Percentiles rank a stretch among this genome's conserved stretches.
Evolutionary conservation across 2,797 vertebrate species (phyloP).

Genomic region (Fistularia tabacaria): DNA sequence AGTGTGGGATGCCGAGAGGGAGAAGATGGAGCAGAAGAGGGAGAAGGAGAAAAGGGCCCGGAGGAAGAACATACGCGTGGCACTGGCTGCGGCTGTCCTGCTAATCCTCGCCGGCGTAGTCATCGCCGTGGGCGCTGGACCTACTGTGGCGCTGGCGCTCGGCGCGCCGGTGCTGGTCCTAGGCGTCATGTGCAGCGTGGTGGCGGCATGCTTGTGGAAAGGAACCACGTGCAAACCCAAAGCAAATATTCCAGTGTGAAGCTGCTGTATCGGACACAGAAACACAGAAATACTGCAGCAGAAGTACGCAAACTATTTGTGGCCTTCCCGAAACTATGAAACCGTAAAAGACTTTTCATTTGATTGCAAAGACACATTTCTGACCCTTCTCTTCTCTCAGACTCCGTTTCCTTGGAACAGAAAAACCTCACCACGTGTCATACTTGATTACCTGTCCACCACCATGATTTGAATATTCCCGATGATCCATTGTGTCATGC

Average conservation of each 20-base stretch:
- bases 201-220: slow-evolving; percentile 62
- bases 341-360: no score
- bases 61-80: slow-evolving; percentile 51
- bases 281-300: background rate
- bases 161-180: slow-evolving; percentile 60
- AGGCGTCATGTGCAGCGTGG: slow-evolving; percentile 53
- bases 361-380: no score
- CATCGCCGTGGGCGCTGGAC: slow-evolving; percentile 60
- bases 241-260: slow-evolving; percentile 27
- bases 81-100: slow-evolving; percentile 45
- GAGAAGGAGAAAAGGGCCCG: slow-evolving; percentile 45
- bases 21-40: slow-evolving; percentile 45
- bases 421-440: no score
- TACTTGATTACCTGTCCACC: no score
- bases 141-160: slow-evolving; percentile 60
- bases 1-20: slow-evolving; percentile 62
- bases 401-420: no score
- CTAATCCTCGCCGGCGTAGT: slow-evolving; percentile 55
- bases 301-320: no score
- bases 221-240: slow-evolving; percentile 51
- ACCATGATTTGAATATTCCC: no score
- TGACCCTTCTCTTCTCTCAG: no score
- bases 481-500: background rate
- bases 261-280: background rate
- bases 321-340: no score